Conservation (phyloP, 2,888 invertebrate genomes). For the Heteromurus nitidus region DNA sequence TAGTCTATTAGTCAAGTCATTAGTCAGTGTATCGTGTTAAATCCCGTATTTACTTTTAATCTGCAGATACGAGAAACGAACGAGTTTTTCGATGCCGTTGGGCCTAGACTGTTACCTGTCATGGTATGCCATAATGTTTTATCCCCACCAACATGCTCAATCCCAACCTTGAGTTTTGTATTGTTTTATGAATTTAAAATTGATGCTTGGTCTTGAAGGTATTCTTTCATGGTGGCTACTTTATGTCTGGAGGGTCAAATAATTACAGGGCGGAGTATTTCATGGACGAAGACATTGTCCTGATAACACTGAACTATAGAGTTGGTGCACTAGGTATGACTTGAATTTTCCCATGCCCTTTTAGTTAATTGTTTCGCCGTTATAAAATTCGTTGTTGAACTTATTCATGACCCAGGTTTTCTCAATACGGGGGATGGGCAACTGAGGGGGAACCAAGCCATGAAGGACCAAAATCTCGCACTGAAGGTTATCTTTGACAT, state of each 20-base stretch:
- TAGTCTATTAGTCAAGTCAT: not conserved
- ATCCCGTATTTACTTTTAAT: not conserved
- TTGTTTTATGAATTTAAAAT: not conserved
- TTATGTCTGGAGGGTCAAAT: constrained; percentile 61
- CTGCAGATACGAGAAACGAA: constrained; percentile 43
- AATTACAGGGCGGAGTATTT: constrained; percentile 57
- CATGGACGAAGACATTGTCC: constrained; percentile 66
- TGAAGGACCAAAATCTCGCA: constrained; percentile 50
- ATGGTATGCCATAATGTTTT: constrained; percentile 31
- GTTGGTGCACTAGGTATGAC: constrained; percentile 38
- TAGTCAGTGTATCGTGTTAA: not conserved
- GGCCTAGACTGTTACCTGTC: constrained; percentile 53
- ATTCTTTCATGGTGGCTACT: constrained; percentile 67
- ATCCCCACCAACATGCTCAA: no score
- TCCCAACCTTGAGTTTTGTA: not conserved
- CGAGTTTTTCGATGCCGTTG: constrained; percentile 55
- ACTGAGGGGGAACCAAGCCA: constrained; percentile 51
- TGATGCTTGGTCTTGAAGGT: constrained; percentile 11
- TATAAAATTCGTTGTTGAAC: no score
- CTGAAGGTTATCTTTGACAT: not conserved
- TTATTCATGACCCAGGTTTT: constrained; percentile 18
- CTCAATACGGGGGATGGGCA: constrained; percentile 34
- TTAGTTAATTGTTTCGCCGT: no score
- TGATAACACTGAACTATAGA: constrained; percentile 61
- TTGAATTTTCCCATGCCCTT: not conserved